Evolutionary conservation across 2,888 invertebrate genomes (phyloP), one percentile per base, ranked within the genome.

Genomic region (Pseudococcus viburni): DNA sequence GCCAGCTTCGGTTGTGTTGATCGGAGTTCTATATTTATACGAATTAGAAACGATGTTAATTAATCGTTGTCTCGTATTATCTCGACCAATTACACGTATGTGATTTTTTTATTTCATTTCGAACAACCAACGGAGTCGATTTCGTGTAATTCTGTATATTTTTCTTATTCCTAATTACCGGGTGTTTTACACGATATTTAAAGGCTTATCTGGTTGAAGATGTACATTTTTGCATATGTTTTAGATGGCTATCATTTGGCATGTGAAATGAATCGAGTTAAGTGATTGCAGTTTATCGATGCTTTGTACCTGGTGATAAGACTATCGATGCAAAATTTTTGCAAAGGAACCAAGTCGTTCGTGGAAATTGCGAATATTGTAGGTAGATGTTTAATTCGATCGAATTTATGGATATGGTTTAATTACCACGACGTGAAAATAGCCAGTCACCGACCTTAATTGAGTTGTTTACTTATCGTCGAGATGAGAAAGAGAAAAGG

Each of bases 251-350:
- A 42, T 42, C 42, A 9, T 0, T 33, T 42, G 42, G 42, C n/a
- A 6, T 55, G n/a, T n/a, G 6, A 55, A 55, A 55, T 55, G 17
- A n/a, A 15, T 55, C 55, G 55, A 55, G n/a, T 15, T 8, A 42
- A 42, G 42, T 9, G 42, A 3, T 42, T 42, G 42, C 42, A 42
- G 42, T 42, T 42, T 9, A 42, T 42, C 42, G 42, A 55, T 17
- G n/a, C 5, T 15, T n/a, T 1, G 26, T 33, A n/a, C 7, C 15
- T n/a, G 3, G 17, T 17, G 55, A 55, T n/a, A 17, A 17, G 5
- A 0, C 11, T 68, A 68, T 68, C 68, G 4, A 68, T 68, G 68
- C 68, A 68, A 12, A 68, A 68, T 68, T 68, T 42, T 68, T 68
- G 68, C 68, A 68, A 26, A 26, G 9, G 26, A 68, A 68, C 19